Evolutionary conservation across 2,113 vertebrate species (phyloP).

Genomic region (Neofelis nebulosa): DNA sequence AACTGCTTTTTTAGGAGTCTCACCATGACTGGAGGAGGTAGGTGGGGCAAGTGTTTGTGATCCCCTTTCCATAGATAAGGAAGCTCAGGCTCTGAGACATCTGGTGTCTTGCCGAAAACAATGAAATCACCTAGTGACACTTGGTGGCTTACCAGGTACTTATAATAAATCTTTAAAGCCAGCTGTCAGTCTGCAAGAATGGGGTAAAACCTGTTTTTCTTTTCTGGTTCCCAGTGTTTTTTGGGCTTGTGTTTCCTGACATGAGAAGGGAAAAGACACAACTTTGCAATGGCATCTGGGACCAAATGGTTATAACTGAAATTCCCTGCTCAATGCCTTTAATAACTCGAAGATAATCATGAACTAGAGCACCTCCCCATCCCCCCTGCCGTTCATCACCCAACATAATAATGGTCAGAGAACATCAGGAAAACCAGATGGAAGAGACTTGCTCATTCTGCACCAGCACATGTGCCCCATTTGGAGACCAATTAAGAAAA

Average conservation of each 20-base stretch:
- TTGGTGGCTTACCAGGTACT: slow-evolving; percentile 30
- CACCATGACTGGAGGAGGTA: background rate
- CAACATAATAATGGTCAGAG: slow-evolving; percentile 54
- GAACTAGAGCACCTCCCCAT: background rate
- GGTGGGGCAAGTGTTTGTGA: background rate
- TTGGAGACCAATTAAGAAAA: slow-evolving; percentile 66
- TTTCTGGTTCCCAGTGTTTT: slow-evolving; percentile 47
- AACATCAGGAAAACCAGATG: slow-evolving; percentile 48
- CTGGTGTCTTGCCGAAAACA: slow-evolving; percentile 17
- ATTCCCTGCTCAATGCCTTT: background rate
- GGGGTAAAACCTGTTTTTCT: slow-evolving; percentile 60
- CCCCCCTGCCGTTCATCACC: background rate
- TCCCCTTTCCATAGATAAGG: background rate
- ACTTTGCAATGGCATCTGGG: slow-evolving; percentile 39
- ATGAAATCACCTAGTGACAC: slow-evolving; percentile 21
- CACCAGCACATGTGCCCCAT: slow-evolving; percentile 30
- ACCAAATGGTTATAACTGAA: slow-evolving; percentile 63
- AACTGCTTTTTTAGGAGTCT: slow-evolving; percentile 40
- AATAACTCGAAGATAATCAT: slow-evolving; percentile 21
- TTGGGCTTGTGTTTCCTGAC: slow-evolving; percentile 45
- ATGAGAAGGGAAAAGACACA: slow-evolving; percentile 45
- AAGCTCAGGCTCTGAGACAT: slow-evolving; percentile 7
- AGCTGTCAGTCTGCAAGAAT: slow-evolving; percentile 6
- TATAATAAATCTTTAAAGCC: slow-evolving; percentile 60
- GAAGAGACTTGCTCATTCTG: slow-evolving; percentile 39